Evolutionary conservation across 2,888 invertebrate species (phyloP).

Genomic region (Phaonia tiefii): DNA sequence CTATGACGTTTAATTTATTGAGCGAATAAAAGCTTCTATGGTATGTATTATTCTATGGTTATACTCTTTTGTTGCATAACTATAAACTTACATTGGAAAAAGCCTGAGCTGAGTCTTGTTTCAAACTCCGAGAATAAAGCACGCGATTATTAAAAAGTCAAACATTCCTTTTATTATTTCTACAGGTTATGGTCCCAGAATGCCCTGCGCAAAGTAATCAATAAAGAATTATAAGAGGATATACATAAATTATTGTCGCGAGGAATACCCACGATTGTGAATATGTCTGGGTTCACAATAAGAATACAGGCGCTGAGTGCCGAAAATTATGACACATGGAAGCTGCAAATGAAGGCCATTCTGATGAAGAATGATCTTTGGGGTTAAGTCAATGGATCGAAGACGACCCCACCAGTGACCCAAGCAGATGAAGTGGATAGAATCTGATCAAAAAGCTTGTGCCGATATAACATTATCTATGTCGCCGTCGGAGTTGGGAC

Average conservation of each 20-base stretch:
- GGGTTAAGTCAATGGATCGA: constrained; percentile 50
- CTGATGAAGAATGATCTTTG: constrained; percentile 64
- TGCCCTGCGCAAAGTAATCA: neutral
- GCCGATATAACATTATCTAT: constrained; percentile 47
- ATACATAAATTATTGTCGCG: neutral
- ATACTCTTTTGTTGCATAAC: too few species aligned
- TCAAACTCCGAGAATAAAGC: too few species aligned
- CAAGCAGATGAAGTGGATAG: constrained; percentile 22
- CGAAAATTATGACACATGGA: constrained; percentile 65
- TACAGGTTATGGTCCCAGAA: neutral
- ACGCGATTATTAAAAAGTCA: too few species aligned
- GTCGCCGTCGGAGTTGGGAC: constrained; percentile 36
- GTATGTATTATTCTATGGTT: too few species aligned
- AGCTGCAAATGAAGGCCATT: constrained; percentile 61
- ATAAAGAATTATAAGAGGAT: too few species aligned
- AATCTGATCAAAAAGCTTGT: constrained; percentile 42
- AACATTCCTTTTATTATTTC: too few species aligned
- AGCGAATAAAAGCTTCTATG: too few species aligned
- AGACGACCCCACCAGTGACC: neutral
- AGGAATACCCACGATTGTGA: neutral
- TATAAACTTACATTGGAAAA: too few species aligned
- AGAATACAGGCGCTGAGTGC: constrained; percentile 61
- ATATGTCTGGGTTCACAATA: neutral
- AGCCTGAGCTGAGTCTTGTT: too few species aligned
- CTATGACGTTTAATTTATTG: too few species aligned